Evolutionary conservation across 2,888 invertebrate species (phyloP).

Genomic region (Chrysolina americana): DNA sequence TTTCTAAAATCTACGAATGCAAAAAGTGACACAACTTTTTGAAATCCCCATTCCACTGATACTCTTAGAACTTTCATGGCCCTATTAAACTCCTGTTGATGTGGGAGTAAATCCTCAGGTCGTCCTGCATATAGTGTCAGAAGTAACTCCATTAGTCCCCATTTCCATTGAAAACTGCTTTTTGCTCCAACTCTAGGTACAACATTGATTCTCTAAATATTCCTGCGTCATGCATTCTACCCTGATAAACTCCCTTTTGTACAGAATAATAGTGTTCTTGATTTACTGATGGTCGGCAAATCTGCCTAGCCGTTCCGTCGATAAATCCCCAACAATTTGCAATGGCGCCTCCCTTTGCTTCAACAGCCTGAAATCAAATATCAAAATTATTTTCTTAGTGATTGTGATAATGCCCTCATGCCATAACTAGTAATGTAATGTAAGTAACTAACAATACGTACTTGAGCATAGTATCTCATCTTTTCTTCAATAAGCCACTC

Average conservation of each 20-base stretch:
- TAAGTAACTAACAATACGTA: not conserved
- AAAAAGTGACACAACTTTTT: conserved; percentile 36
- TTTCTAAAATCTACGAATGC: conserved; percentile 30
- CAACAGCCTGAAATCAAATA: conserved; percentile 4
- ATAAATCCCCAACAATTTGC: conserved; percentile 29
- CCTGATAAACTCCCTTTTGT: conserved; percentile 40
- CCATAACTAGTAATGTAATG: no score
- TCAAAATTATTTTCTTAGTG: not conserved
- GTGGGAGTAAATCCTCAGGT: conserved; percentile 17
- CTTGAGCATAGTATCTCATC: not conserved
- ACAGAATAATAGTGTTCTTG: conserved; percentile 28
- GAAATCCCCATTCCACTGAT: conserved; percentile 42
- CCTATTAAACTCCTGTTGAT: conserved; percentile 3
- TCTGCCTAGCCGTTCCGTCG: conserved; percentile 25
- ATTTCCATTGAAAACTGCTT: conserved; percentile 5
- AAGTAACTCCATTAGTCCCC: not conserved
- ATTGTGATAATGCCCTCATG: no score
- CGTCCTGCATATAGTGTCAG: not conserved
- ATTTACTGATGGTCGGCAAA: conserved; percentile 25
- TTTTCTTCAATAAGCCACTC: not conserved
- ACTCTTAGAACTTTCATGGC: not conserved
- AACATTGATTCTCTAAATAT: conserved; percentile 24
- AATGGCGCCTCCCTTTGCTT: conserved; percentile 4
- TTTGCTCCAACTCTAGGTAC: conserved; percentile 22
- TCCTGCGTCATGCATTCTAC: conserved; percentile 51